A percentile compares a stretch with the other conserved stretches of the same genome.
These are phyloP conservation scores for Clarias pachynema DNA, from an alignment of 2,797 vertebrate genomes.

Conservation along the genomic window DNA sequence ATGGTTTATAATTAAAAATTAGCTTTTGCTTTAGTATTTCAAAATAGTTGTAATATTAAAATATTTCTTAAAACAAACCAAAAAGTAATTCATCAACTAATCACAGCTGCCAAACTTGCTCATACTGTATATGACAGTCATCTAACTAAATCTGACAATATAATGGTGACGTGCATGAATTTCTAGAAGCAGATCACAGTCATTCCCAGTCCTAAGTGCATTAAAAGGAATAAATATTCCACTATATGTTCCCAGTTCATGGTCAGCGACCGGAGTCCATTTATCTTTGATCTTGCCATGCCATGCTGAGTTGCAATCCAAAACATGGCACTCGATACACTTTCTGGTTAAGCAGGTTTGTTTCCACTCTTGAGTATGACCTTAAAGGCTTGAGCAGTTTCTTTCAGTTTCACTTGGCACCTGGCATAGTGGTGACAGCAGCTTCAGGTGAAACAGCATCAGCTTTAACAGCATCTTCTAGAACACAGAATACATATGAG, in stretches of 20 bases:
- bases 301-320: neutral
- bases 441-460: constrained; percentile 66
- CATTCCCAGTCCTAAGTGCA: constrained; percentile 46
- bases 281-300: neutral
- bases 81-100: neutral
- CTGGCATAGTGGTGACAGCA: constrained; percentile 69
- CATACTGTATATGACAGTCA: neutral
- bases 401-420: constrained; percentile 77
- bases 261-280: neutral
- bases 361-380: constrained; percentile 27
- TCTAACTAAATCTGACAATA: constrained; percentile 1
- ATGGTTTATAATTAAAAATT: neutral
- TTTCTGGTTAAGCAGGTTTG: neutral
- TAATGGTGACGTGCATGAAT: neutral
- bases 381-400: constrained; percentile 5
- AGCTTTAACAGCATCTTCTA: constrained; percentile 80
- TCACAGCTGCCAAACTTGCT: constrained; percentile 23
- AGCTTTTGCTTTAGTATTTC: neutral
- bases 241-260: neutral
- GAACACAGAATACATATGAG: constrained; percentile 48
- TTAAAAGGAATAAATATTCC: constrained; percentile 36
- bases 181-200: constrained; percentile 24
- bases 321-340: constrained; percentile 11
- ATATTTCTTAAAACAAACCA: constrained; percentile 5
- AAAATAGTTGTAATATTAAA: constrained; percentile 18